Evolutionary conservation across 2,888 invertebrate genomes (phyloP), one percentile per base, ranked within the genome.

Genomic region (Nephrotoma appendiculata): DNA sequence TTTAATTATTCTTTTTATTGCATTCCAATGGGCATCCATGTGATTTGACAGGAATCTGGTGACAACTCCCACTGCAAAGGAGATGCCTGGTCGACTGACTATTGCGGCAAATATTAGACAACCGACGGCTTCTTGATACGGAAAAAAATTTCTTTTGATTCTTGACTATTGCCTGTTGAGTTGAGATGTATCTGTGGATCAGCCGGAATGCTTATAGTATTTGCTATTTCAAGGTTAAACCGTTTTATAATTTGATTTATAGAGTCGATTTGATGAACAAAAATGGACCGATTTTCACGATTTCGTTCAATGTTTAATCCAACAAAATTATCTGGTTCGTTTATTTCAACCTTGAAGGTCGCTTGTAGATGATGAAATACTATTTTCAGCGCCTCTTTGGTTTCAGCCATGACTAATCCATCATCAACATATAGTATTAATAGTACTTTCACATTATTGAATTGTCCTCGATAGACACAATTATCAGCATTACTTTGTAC

Each of bases 81-180:
- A 86, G 31, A 89, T 89, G 86, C 89, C 89, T 83, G 89, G 88
- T 11, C 89, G 19, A 41, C 87, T 87, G n/a, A 87, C 87, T 44
- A 87, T 87, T 9, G 88, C 87, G 31, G 87, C 83, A 87, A 88
- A 89, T 86, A 89, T 87, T 41, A 89, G 86, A 45, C 85, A 87
- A 9, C 88, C 89, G n/a, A 89, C 88, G 6, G 88, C 88, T 86
- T 89, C 88, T 43, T 88, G 57, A 57, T 57, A 57, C 57, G 57
- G 57, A 11, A 57, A 5, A 15, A 1, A 15, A 1, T 19, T 57
- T 57, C 57, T 57, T 15, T 19, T 15, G 57, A n/a, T 15, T 57
- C 57, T 1, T 57, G 12, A 19, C 19, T 15, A 57, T 57, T 44
- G 44, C 0, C 57, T n/a, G n/a, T n/a, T n/a, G n/a, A n/a, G n/a